These are phyloP conservation scores for Acanthochromis polyacanthus DNA, from an alignment of 2,113 vertebrate species.

Conservation along the genomic window DNA sequence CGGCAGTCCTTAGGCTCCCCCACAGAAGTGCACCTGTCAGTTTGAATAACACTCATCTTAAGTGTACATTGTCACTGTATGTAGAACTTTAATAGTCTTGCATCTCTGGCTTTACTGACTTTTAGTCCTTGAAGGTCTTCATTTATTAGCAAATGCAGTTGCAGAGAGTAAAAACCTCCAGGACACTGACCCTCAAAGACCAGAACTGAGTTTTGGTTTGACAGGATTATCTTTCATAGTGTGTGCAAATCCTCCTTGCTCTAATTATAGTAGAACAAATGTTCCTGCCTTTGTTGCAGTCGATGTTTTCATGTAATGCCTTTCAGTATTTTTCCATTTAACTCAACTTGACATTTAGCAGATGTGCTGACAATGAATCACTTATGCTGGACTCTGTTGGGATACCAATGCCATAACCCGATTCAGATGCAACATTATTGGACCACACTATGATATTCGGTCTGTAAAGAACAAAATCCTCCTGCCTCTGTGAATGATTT, in stretches of 20 bases:
- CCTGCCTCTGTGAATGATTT: slow-evolving; percentile 24
- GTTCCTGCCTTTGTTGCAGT: background rate
- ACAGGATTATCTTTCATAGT: no score
- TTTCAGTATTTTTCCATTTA: background rate
- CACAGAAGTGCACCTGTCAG: no score
- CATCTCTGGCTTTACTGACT: background rate
- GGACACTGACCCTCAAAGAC: background rate
- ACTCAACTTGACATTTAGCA: slow-evolving; percentile 9
- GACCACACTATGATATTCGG: background rate
- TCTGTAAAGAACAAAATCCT: slow-evolving; percentile 2
- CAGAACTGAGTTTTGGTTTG: no score
- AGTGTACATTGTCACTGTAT: no score
- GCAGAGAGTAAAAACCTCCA: background rate
- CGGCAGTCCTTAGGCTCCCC: no score
- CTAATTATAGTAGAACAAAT: background rate
- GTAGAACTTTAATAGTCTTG: background rate
- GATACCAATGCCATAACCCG: background rate
- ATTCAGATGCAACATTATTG: slow-evolving; percentile 1
- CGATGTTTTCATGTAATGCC: background rate
- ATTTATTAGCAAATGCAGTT: background rate
- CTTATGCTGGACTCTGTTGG: background rate
- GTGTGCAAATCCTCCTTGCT: background rate
- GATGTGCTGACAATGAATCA: slow-evolving; percentile 5
- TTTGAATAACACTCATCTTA: no score
- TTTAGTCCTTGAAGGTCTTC: background rate